Evolutionary conservation across 1,140 invertebrate genomes (phyloP).

Genomic region (Drosophila sucinea): DNA sequence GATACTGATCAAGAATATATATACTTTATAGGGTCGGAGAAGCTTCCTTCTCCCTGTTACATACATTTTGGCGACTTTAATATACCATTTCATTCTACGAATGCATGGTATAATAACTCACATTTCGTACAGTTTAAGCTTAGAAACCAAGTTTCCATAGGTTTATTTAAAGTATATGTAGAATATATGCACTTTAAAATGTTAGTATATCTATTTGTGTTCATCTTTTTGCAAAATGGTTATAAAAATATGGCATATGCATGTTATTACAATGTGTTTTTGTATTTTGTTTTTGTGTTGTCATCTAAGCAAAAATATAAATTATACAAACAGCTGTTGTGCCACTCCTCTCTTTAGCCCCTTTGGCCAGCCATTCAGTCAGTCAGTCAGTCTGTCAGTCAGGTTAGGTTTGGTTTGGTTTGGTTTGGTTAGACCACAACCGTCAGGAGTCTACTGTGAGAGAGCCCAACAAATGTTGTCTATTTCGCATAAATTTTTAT

Average conservation of each 20-base stretch:
- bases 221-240: neutral
- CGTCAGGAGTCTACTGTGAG: slow-evolving; percentile 8
- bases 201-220: no score
- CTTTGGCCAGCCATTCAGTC: slow-evolving; percentile 23
- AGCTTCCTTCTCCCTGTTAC: no score
- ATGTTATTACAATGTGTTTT: slow-evolving; percentile 21
- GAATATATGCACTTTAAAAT: no score
- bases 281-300: slow-evolving; percentile 14
- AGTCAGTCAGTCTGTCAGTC: neutral
- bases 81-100: no score
- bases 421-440: slow-evolving; percentile 29
- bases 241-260: slow-evolving; percentile 31
- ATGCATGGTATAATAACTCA: no score
- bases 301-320: slow-evolving; percentile 25
- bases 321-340: slow-evolving; percentile 40
- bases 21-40: no score
- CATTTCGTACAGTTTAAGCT: no score
- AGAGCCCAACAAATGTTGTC: slow-evolving; percentile 45
- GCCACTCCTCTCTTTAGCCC: slow-evolving; percentile 25
- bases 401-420: slow-evolving; percentile 14
- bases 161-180: no score
- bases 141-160: no score
- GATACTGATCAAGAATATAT: no score
- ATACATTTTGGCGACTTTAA: no score
- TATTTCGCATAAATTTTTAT: slow-evolving; percentile 76